Base-by-base conservation (phyloP, 2,888 invertebrate species). In the Ornithoptera priamus region DNA sequence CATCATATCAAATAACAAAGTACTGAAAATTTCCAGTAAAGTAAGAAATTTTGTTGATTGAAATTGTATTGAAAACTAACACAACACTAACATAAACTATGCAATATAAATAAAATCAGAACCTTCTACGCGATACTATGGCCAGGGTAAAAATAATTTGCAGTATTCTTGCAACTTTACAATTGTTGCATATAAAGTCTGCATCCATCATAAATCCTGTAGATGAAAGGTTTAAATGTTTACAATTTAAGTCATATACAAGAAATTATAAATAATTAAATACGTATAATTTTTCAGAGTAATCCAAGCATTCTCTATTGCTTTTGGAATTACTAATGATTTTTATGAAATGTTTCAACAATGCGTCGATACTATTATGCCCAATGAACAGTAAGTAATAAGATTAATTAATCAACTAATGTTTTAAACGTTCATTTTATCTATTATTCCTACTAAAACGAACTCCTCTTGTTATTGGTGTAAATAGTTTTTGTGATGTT, bases 361-460 rank as follows among this genome's bases (percentile, higher is more conserved):
- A 7, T 87, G 87, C 71, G 4, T 75, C 6, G 0, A 6, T 0
- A 73, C 81, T 20, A 65, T 76, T 53, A 86, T 86, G 82, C 79
- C 82, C 3, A 76, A 80, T 63, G 75, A 80, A 77, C 79, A 80
- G 87, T 86, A 79, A 78, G 82, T 80, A 42, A 46, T 50, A 17
- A 39, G 4, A 39, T 53, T 53, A 53, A 65, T 42, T 46, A 18
- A 39, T 67, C 39, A 36, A 36, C 10, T 60, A 60, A n/a, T 18
- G 18, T 60, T 24, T 18, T 30, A 24, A 2, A 18, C 12, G 22
- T 22, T 15, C 17, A 22, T 59, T 59, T 18, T 30, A 59, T 22
- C 30, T 22, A 22, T 30, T 59, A 17, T 7, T 30, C 15, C 22
- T 10, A 17, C 63, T 63, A 30, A 24, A n/a, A 53, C n/a, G 18